Conservation (phyloP, 2,888 invertebrate genomes). For the Pycnomerus fuliginosus region DNA sequence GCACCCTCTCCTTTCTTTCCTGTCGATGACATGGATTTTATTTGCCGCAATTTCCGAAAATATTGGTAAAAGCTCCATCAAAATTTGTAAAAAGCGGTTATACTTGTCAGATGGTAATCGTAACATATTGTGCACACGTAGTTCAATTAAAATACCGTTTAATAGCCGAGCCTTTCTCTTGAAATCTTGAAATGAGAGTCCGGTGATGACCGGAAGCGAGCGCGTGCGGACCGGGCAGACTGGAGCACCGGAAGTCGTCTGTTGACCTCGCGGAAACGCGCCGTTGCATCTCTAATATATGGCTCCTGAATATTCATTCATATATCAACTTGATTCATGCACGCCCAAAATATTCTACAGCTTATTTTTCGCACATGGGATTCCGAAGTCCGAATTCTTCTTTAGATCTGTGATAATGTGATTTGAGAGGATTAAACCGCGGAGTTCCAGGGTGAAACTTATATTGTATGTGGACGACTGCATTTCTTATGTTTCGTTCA, state of each 20-base stretch:
- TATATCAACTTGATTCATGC: constrained; percentile 37
- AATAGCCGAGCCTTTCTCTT: constrained; percentile 8
- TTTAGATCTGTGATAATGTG: too few species aligned
- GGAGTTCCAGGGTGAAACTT: too few species aligned
- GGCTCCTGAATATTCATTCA: constrained; percentile 37
- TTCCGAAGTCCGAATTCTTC: too few species aligned
- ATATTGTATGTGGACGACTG: too few species aligned
- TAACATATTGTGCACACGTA: constrained; percentile 8
- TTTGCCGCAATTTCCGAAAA: not conserved
- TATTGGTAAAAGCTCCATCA: too few species aligned
- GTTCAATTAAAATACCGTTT: constrained; percentile 11
- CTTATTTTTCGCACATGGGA: constrained; percentile 7
- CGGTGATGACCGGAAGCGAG: constrained; percentile 39
- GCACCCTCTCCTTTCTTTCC: not conserved
- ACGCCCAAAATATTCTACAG: constrained; percentile 13
- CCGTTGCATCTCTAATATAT: constrained; percentile 40
- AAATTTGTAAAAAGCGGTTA: not conserved
- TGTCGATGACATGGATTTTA: not conserved
- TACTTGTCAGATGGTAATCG: constrained; percentile 1
- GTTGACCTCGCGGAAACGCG: constrained; percentile 45
- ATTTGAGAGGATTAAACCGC: too few species aligned
- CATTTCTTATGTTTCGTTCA: too few species aligned
- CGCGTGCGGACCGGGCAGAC: constrained; percentile 37
- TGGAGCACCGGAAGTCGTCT: constrained; percentile 44
- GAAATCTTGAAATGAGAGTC: constrained; percentile 21